Percentiles rank a stretch among this genome's conserved stretches.
These are phyloP conservation scores for Diarsia dahlii DNA, from an alignment of 2,888 invertebrate genomes.

Conservation along the genomic window DNA sequence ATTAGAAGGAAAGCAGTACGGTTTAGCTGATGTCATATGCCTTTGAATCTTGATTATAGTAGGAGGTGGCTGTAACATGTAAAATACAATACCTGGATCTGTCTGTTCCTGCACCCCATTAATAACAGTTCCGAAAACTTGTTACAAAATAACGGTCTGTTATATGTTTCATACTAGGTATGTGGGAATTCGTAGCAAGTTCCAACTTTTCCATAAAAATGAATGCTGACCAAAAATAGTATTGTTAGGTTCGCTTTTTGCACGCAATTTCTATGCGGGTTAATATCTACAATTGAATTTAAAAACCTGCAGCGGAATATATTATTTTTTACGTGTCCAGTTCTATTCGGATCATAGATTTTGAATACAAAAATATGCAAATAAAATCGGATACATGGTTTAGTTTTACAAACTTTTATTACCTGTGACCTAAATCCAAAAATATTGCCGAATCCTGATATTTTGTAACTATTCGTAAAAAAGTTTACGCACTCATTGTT, in stretches of 20 bases:
- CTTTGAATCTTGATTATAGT: too few species aligned
- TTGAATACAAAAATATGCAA: constrained; percentile 46
- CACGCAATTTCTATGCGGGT: neutral
- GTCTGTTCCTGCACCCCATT: too few species aligned
- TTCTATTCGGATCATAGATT: constrained; percentile 47
- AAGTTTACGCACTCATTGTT: neutral
- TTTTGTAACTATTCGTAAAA: neutral
- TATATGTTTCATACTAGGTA: too few species aligned
- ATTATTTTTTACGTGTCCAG: constrained; percentile 21
- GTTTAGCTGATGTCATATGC: too few species aligned
- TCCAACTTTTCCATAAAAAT: too few species aligned
- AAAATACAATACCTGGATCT: too few species aligned
- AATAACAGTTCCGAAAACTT: too few species aligned
- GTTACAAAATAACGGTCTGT: too few species aligned
- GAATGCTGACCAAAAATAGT: too few species aligned
- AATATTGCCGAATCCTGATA: neutral
- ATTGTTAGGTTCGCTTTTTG: neutral
- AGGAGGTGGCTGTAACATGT: too few species aligned
- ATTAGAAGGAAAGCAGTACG: too few species aligned
- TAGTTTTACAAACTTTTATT: neutral
- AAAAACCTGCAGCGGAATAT: constrained; percentile 3
- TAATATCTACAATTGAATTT: constrained; percentile 19
- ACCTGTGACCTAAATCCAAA: neutral
- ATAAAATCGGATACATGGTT: constrained; percentile 7
- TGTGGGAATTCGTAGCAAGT: too few species aligned